Conservation (phyloP, 2,888 invertebrate genomes). For the Epirrhoe tristata region DNA sequence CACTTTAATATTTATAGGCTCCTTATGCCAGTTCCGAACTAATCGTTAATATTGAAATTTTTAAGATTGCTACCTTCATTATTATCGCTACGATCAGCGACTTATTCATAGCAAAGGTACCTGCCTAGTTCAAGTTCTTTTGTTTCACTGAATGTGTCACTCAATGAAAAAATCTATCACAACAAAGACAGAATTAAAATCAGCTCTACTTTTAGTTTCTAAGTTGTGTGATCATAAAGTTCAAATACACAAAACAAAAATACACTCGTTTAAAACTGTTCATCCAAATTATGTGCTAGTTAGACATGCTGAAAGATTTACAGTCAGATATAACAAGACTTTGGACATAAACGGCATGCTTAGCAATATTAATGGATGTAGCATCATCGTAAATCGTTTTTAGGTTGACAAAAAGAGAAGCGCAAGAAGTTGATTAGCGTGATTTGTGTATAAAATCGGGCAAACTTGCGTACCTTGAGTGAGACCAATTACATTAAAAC, state of each 20-base stretch:
- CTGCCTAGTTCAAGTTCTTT: too few relatives aligned
- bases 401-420: constrained; percentile 1
- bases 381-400: constrained; percentile 7
- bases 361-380: constrained; percentile 22
- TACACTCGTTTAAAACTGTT: constrained; percentile 10
- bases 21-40: background rate
- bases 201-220: constrained; percentile 5
- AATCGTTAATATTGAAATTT: too few relatives aligned
- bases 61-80: too few relatives aligned
- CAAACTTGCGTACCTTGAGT: background rate
- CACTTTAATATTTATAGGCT: background rate
- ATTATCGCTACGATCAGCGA: background rate
- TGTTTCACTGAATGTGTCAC: too few relatives aligned
- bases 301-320: constrained; percentile 31
- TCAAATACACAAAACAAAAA: constrained; percentile 11
- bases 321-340: constrained; percentile 11
- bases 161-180: too few relatives aligned
- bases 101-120: too few relatives aligned
- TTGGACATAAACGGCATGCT: constrained; percentile 21
- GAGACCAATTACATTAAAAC: background rate
- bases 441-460: constrained; percentile 5
- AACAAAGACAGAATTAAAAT: background rate
- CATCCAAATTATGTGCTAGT: constrained; percentile 46
- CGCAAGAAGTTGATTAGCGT: background rate
- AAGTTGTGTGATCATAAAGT: constrained; percentile 27